Evolutionary conservation across 2,888 invertebrate species (phyloP).

Genomic region (Ophion costatus): DNA sequence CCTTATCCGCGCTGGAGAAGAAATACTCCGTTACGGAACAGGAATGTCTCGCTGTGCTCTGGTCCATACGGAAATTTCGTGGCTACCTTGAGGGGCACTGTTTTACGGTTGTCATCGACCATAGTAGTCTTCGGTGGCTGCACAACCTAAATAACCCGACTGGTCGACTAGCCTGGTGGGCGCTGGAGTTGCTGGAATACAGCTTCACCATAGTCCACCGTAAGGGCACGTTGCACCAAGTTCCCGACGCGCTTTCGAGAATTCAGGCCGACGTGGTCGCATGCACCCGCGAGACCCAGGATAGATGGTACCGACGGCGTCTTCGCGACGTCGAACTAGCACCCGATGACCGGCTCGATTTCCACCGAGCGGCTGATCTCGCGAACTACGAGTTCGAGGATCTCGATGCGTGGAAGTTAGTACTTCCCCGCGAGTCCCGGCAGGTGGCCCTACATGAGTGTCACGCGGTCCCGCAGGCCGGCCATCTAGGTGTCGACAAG

Average conservation of each 20-base stretch:
- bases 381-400: background rate
- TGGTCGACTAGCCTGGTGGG: slow-evolving; percentile 58
- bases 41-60: slow-evolving; percentile 41
- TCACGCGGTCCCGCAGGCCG: slow-evolving; percentile 46
- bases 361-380: background rate
- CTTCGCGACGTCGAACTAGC: background rate
- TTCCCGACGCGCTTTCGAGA: slow-evolving; percentile 60
- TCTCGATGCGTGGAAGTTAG: slow-evolving; percentile 58
- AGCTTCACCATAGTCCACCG: slow-evolving; percentile 56
- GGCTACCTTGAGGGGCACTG: slow-evolving; percentile 47
- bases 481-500: slow-evolving; percentile 62
- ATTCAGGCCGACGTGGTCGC: slow-evolving; percentile 3
- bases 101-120: slow-evolving; percentile 53
- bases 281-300: too few relatives aligned
- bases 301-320: too few relatives aligned
- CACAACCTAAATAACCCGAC: slow-evolving; percentile 42
- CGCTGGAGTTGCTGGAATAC: slow-evolving; percentile 54
- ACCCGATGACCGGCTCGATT: slow-evolving; percentile 31
- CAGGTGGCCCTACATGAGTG: slow-evolving; percentile 1
- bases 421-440: slow-evolving; percentile 40
- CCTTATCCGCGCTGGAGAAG: slow-evolving; percentile 23
- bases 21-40: slow-evolving; percentile 40
- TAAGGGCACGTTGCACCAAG: slow-evolving; percentile 43
- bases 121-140: slow-evolving; percentile 50
- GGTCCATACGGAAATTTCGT: slow-evolving; percentile 39